Base-by-base conservation (phyloP, 2,888 invertebrate genomes). In the Chalcis sispes region DNA sequence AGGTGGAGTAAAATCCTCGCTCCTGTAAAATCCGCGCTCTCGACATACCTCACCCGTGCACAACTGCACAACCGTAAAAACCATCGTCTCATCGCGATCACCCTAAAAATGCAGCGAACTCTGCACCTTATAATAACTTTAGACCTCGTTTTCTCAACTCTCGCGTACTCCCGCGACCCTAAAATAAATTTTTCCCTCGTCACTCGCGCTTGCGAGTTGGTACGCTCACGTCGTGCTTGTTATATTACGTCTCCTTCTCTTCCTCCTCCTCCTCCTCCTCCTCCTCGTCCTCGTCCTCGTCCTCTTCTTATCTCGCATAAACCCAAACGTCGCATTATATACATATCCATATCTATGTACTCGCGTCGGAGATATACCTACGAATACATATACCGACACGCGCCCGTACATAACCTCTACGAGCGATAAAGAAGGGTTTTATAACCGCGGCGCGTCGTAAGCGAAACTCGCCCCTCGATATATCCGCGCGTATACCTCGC, bases 401-500 rank as follows among this genome's bases (percentile, higher is more conserved):
- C 32, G 46, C 52, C 25, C 46, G 58, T 62, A 66, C 73, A 77
- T 77, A 77, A 77, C 69, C 61, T 52, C 40, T 18, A 32, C n/a
- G n/a, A n/a, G 10, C 74, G 72, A 75, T 72, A 77, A 77, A 75
- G 74, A 75, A 77, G 64, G 74, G 75, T 71, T 77, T 77, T 77
- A 77, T 67, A 62, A 74, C 56, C 67, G 20, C 27, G 58, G 23
- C n/a, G 23, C 36, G 59, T n/a, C 25, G 66, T 56, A 46, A 36
- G 32, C 20, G 75, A n/a, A n/a, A n/a, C n/a, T n/a, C 66, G 13
- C 36, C 27, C 58, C 46, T n/a, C 65, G 32, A 50, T 20, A 13
- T 18, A 13, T 36, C 18, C 59, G 10, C 7, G 32, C 32, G 46
- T 10, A 40, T 40, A n/a, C n/a, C n/a, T n/a, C n/a, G 5, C 18